Evolutionary conservation across 2,888 invertebrate species (phyloP), one percentile per base, ranked within the genome.

Genomic region (Pollenia griseotomentosa): DNA sequence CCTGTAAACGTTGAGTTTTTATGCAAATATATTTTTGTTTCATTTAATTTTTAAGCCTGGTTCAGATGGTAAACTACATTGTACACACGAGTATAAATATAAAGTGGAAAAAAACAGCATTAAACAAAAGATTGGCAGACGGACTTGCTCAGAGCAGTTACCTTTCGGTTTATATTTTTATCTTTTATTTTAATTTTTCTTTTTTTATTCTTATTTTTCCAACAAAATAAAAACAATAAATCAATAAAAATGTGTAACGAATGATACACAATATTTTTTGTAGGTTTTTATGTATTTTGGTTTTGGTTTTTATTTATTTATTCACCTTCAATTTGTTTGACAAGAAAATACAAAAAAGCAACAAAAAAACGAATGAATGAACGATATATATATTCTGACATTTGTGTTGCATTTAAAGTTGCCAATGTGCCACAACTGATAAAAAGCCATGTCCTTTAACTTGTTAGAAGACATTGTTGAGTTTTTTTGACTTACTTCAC

Each of bases 311-410:
- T 19, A 71, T 75, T 78, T 78, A 73, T 83, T 79, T 74, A 75
- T 85, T 80, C 79, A 85, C 79, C 84, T 80, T 80, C 68, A 84
- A 80, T 79, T 73, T 79, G 42, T 19, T 84, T 19, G n/a, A 61
- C 33, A 12, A 51, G 44, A 44, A 53, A 63, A 63, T 42, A 63
- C 16, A 42, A 40, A 11, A 14, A n/a, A n/a, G 7, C 51, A 16
- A 3, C 9, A 73, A 57, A 55, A 19, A 8, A 65, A 46, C 16
- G n/a, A 53, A n/a, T 14, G 16, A 19, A 71, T 53, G 75, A 65
- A 80, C 16, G 53, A 19, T n/a, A 77, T 68, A 68, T 61, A 53
- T 61, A 53, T 68, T 51, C 59, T 77, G 83, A 19, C 83, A 77
- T 77, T 83, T 83, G 6, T 48, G 68, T 65, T 70, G 46, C 59